A percentile compares a stretch with the other conserved stretches of the same genome.
Conservation (phyloP, 1,140 invertebrate species). For the Homalodisca vitripennis region DNA sequence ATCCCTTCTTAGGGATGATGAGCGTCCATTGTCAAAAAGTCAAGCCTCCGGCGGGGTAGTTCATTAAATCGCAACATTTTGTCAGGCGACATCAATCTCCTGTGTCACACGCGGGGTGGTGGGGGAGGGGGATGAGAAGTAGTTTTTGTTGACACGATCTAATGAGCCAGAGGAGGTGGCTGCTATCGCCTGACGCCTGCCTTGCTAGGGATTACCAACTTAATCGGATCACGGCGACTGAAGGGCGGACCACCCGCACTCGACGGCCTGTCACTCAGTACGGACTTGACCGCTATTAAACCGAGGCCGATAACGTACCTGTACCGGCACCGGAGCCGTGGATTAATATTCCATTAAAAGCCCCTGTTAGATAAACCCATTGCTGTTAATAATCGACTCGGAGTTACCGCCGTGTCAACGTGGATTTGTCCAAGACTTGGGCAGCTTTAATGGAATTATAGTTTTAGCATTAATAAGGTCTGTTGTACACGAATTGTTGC, state of each 20-base stretch:
- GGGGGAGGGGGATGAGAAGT: conserved; percentile 16
- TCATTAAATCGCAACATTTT: conserved; percentile 8
- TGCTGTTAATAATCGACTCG: too few species aligned
- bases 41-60: background rate
- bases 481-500: too few species aligned
- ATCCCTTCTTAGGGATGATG: too few species aligned
- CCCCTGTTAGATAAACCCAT: too few species aligned
- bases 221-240: conserved; percentile 10
- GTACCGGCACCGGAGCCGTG: background rate
- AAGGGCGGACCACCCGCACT: background rate
- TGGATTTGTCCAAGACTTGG: too few species aligned
- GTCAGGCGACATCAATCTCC: background rate
- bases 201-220: conserved; percentile 20
- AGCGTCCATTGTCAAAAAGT: too few species aligned
- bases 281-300: background rate
- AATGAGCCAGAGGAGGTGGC: conserved; percentile 16
- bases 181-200: conserved; percentile 23
- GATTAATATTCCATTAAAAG: conserved; percentile 12
- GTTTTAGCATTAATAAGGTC: too few species aligned
- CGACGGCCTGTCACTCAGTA: background rate
- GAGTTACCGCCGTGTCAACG: too few species aligned
- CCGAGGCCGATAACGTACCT: background rate
- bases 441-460: too few species aligned
- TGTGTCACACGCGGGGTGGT: background rate
- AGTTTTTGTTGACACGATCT: conserved; percentile 24